Percentiles rank a stretch among this genome's conserved stretches.
Conservation (phyloP, 2,797 vertebrate species). For the Potorous gilbertii region DNA sequence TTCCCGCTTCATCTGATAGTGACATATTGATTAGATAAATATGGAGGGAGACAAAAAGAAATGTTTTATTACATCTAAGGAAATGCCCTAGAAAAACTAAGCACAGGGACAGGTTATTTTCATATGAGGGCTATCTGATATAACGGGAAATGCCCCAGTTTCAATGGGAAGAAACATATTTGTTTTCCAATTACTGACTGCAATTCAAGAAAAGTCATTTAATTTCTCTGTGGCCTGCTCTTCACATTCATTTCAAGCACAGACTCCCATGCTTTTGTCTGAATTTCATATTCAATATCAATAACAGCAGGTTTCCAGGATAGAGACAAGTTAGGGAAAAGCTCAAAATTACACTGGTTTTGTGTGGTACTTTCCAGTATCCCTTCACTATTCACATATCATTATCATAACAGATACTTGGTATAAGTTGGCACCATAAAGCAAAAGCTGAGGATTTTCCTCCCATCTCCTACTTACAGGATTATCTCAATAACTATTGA, state of each 20-base stretch:
- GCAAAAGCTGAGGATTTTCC: not conserved
- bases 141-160: constrained; percentile 7
- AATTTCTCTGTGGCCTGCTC: not conserved
- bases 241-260: not conserved
- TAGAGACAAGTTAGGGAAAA: not conserved
- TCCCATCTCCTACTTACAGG: not conserved
- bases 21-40: constrained; percentile 54
- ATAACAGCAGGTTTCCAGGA: constrained; percentile 26
- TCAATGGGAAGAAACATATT: not conserved
- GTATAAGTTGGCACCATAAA: not conserved
- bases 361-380: not conserved
- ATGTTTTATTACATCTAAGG: constrained; percentile 27
- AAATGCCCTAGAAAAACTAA: constrained; percentile 29
- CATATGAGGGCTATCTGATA: constrained; percentile 2
- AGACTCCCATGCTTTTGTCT: not conserved
- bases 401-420: not conserved
- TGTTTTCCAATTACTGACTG: not conserved
- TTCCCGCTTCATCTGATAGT: constrained; percentile 56
- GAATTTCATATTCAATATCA: constrained; percentile 25
- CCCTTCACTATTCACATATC: not conserved
- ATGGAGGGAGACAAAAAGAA: constrained; percentile 37
- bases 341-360: not conserved
- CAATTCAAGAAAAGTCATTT: constrained; percentile 10
- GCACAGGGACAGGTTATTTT: constrained; percentile 10
- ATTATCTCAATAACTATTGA: not conserved